Evolutionary conservation across 1,140 invertebrate genomes (phyloP).

Genomic region (Akabosia matsudoensis): DNA sequence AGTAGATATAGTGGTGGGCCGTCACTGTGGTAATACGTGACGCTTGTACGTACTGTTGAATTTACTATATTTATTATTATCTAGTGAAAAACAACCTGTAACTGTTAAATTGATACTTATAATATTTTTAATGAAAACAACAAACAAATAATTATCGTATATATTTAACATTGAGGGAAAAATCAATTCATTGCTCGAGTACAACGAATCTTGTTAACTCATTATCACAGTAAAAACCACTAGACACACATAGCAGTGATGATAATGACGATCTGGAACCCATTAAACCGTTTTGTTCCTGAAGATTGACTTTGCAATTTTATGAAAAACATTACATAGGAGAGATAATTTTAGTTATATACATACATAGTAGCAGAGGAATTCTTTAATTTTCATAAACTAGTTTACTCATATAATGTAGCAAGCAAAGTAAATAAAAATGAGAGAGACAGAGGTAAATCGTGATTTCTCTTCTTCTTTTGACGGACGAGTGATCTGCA

Average conservation of each 20-base stretch:
- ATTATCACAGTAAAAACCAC: not conserved
- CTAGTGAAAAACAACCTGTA: too few species aligned
- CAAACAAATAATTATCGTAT: not conserved
- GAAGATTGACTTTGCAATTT: too few species aligned
- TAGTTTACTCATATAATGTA: too few species aligned
- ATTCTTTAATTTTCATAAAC: too few species aligned
- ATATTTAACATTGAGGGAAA: not conserved
- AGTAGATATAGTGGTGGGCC: not conserved
- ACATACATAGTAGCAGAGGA: too few species aligned
- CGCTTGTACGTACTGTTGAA: not conserved
- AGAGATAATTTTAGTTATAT: too few species aligned
- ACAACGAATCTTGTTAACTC: constrained; percentile 16
- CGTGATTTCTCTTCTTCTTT: not conserved
- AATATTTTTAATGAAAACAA: not conserved
- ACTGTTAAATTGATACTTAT: too few species aligned
- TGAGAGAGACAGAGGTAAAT: not conserved
- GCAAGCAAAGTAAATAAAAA: not conserved
- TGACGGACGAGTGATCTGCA: too few species aligned
- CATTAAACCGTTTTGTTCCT: not conserved
- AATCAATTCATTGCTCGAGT: constrained; percentile 18
- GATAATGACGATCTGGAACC: not conserved
- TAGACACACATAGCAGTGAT: not conserved
- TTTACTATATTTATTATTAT: not conserved
- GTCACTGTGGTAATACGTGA: too few species aligned
- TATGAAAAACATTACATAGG: too few species aligned